Percentiles rank a stretch among this genome's conserved stretches.
Conservation (phyloP, 2,113 vertebrate species). For the Festucalex cinctus region DNA sequence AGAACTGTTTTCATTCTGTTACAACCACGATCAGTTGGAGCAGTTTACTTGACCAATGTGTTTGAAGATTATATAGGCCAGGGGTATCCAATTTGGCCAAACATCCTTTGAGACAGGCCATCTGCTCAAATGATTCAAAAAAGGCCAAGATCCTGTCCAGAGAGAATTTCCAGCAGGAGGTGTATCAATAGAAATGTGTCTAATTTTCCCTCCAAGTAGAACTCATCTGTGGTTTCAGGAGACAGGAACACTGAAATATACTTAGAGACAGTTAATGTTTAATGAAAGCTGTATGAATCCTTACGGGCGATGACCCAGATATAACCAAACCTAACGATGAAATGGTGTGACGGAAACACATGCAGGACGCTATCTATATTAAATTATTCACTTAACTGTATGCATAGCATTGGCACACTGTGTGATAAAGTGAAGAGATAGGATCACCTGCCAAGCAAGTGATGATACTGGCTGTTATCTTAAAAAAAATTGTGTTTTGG, state of each 20-base stretch:
- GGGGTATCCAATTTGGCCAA: background rate
- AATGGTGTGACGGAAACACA: constrained; percentile 54
- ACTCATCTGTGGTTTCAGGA: constrained; percentile 44
- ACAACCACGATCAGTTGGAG: too few relatives aligned
- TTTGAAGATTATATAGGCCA: background rate
- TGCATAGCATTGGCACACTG: constrained; percentile 11
- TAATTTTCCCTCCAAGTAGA: constrained; percentile 38
- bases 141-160: constrained; percentile 16
- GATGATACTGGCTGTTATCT: background rate
- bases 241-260: constrained; percentile 68
- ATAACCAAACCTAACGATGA: constrained; percentile 51
- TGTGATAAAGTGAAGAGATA: constrained; percentile 15
- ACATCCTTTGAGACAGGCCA: background rate
- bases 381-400: constrained; percentile 55
- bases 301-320: constrained; percentile 70
- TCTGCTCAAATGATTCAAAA: constrained; percentile 18
- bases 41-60: background rate
- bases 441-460: constrained; percentile 19
- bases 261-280: constrained; percentile 70
- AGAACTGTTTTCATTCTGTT: background rate
- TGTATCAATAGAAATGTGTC: constrained; percentile 22
- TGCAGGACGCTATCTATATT: constrained; percentile 32
- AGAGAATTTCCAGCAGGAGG: background rate
- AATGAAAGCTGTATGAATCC: constrained; percentile 60
- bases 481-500: background rate